Evolutionary conservation across 2,888 invertebrate species (phyloP), one percentile per base, ranked within the genome.

Genomic region (Sympetrum striolatum): DNA sequence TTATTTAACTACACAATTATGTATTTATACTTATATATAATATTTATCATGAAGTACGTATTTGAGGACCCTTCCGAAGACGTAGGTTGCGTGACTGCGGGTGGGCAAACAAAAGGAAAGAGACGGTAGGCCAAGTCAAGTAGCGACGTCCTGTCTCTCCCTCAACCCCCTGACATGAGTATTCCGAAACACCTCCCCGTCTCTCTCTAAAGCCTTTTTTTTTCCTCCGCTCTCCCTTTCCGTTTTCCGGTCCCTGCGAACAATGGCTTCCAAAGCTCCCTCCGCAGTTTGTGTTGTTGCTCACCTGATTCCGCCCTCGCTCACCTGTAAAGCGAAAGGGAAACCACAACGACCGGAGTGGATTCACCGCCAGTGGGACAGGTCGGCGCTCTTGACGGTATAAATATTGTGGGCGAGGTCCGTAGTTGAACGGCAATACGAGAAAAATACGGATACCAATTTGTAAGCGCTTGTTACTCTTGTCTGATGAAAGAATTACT

Each of bases 41-140:
- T 10, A 6, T 44, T n/a, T n/a, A n/a, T n/a, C n/a, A n/a, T n/a
- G n/a, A 44, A 0, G 44, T 8, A 44, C 12, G 81, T 22, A 31
- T 18, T 35, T 60, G 37, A 37, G 60, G 39, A 3, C 60, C 3
- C 22, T 22, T 10, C 25, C 12, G 73, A 14, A 73, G 31, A 31
- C 22, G 14, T 3, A 60, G 86, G 35, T 60, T 86, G 86, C 25
- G 86, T 58, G 86, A 64, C 86, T 60, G 86, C 60, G 60, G 86
- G 86, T 86, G 86, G 60, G 86, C 86, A 86, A 86, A 86, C 86
- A 86, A 86, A 82, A 82, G 82, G 53, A 82, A 53, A 10, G 82
- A 82, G 82, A 82, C 82, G 58, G 86, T 60, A 60, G 60, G 60
- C 64, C 58, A 60, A 86, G 86, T 86, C 86, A 60, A 86, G 86